Base-by-base conservation (phyloP, 2,888 invertebrate genomes). In the Lymantria dispar region DNA sequence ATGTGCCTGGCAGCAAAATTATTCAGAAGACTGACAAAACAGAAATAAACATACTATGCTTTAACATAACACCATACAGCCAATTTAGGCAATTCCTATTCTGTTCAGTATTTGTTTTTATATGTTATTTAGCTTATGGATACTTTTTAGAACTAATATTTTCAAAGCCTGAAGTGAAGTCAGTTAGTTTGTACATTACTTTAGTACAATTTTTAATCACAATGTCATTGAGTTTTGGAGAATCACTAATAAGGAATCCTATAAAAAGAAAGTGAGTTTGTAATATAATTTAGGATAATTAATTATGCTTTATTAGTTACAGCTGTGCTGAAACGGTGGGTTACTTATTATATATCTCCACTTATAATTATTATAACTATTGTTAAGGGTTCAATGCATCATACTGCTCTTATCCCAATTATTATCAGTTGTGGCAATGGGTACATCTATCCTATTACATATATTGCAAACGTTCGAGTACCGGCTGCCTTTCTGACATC, bases 81-180 rank as follows among this genome's bases (percentile, higher is more conserved):
- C 89, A 92, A 68, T 91, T 93, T 13, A 85, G 92, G 3, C 97
- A 97, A 81, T 96, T 98, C 78, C 56, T 95, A 1, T 85, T 95
- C 46, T 96, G 97, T 76, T 95, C 95, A 47, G 72, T 90, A 22
- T 97, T 96, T 48, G 96, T 98, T 8, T 98, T 98, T 83, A 81
- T 96, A 58, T 96, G 98, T 75, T 99, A 96, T 83, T 84, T 98
- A 53, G 91, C 97, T 0, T 98, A 98, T 92, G 98, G 98, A 47
- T 98, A 97, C 85, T 93, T 96, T 76, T 94, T 97, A 93, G 99
- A 99, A 86, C 86, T 98, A 42, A 97, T 99, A 76, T 99, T 98
- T 81, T 95, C 96, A 0, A 92, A 96, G n/a, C 95, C 96, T 15
- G 98, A 97, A 41, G 97, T 98, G 68, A 95, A 96, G 72, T 95